These are phyloP conservation scores for Salvelinus alpinus DNA, from an alignment of 2,113 vertebrate species.

Conservation along the genomic window DNA sequence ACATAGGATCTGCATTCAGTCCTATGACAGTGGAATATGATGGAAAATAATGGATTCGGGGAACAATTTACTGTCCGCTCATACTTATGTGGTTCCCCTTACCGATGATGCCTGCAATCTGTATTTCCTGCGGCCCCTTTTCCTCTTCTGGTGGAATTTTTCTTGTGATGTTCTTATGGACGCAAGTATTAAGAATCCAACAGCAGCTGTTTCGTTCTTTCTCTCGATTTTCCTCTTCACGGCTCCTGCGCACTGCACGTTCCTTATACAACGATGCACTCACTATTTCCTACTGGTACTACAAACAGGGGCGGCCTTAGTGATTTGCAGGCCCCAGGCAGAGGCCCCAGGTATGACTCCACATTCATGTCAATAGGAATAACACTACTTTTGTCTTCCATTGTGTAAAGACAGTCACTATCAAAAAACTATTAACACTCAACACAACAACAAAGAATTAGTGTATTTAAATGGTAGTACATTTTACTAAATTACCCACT, in stretches of 20 bases:
- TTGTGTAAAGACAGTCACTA: too few relatives aligned
- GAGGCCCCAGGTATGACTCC: conserved; percentile 14
- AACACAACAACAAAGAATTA: too few relatives aligned
- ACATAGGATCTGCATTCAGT: conserved; percentile 56
- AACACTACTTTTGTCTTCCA: too few relatives aligned
- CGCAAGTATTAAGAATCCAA: conserved; percentile 38
- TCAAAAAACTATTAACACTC: too few relatives aligned
- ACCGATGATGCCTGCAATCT: conserved; percentile 43
- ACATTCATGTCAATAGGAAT: too few relatives aligned
- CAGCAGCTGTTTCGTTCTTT: conserved; percentile 47
- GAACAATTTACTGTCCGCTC: conserved; percentile 58
- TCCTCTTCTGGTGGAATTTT: conserved; percentile 32
- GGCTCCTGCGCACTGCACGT: conserved; percentile 66
- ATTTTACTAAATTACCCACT: too few relatives aligned
- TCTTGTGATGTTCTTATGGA: conserved; percentile 41
- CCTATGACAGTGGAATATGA: conserved; percentile 39
- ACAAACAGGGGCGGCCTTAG: conserved; percentile 25
- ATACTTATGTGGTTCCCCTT: conserved; percentile 57
- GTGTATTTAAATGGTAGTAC: too few relatives aligned
- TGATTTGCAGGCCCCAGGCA: conserved; percentile 48
- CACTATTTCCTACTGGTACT: conserved; percentile 65
- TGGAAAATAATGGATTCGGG: conserved; percentile 34
- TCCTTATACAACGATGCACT: conserved; percentile 57
- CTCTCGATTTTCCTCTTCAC: conserved; percentile 45
- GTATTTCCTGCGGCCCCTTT: conserved; percentile 17